These are phyloP conservation scores for Teleogryllus occipitalis DNA, from an alignment of 1,140 invertebrate genomes.

Conservation along the genomic window DNA sequence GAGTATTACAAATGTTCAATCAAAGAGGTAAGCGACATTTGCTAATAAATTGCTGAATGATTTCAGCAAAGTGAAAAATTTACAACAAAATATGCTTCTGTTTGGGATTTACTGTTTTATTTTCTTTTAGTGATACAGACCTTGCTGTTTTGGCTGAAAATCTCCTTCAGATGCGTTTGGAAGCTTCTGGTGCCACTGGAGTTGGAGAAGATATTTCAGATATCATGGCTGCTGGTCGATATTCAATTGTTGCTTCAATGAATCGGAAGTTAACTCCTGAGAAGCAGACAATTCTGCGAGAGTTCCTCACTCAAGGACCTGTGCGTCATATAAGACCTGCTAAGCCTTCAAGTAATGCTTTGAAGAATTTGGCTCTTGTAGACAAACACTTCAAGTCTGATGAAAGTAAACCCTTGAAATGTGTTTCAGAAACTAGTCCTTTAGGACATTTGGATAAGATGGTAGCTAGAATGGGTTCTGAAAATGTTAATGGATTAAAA, in stretches of 20 bases:
- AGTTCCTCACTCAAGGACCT: background rate
- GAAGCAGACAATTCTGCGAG: background rate
- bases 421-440: no score
- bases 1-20: background rate
- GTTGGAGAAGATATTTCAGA: background rate
- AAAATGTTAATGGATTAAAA: no score
- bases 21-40: background rate
- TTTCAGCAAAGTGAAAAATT: background rate
- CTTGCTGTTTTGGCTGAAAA: constrained; percentile 26
- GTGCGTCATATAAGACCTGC: background rate
- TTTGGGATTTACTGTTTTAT: no score
- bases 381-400: background rate
- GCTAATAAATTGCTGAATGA: background rate
- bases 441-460: no score
- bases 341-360: background rate
- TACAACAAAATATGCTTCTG: no score
- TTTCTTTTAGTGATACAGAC: constrained; percentile 24
- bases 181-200: background rate
- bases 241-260: background rate
- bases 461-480: no score
- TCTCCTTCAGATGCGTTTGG: constrained; percentile 23
- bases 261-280: background rate
- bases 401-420: background rate
- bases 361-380: background rate
- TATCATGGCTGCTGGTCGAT: background rate